A percentile compares a stretch with the other conserved stretches of the same genome.
phyloP scores from a whole-genome alignment of 2,113 vertebrate genomes.

The Mobula birostris region DNA sequence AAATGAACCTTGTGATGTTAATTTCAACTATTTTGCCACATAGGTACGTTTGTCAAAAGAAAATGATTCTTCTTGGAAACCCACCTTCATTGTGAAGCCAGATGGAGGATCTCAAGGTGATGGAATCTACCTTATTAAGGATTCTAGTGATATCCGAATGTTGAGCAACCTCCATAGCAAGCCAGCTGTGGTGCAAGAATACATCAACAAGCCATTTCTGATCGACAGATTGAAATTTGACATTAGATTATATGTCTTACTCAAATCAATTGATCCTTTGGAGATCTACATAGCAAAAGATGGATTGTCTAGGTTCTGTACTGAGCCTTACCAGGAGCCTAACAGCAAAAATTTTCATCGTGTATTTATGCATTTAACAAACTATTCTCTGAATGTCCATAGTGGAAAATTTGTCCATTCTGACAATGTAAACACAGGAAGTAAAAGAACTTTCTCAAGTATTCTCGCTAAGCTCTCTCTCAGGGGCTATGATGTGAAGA shows the following conservation, averaged over 20 bases:
- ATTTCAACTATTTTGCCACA: neutral
- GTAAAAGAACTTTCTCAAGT: constrained; percentile 91
- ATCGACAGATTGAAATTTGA: constrained; percentile 96
- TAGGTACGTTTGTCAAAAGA: constrained; percentile 79
- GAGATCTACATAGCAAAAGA: constrained; percentile 97
- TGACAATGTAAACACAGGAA: constrained; percentile 78
- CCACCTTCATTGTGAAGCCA: constrained; percentile 92
- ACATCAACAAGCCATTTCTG: constrained; percentile 83
- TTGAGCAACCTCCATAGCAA: constrained; percentile 64
- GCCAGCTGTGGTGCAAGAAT: constrained; percentile 87
- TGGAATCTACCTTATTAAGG: constrained; percentile 96
- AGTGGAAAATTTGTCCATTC: constrained; percentile 90
- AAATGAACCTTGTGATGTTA: neutral
- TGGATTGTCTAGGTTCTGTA: constrained; percentile 91
- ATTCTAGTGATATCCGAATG: constrained; percentile 71
- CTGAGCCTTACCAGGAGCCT: constrained; percentile 92
- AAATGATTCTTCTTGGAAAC: constrained; percentile 63
- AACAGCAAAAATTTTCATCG: constrained; percentile 82
- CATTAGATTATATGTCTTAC: constrained; percentile 87
- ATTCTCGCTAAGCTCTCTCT: constrained; percentile 76
- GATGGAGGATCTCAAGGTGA: constrained; percentile 92
- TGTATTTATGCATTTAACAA: constrained; percentile 95
- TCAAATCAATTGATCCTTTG: constrained; percentile 85
- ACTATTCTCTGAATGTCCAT: constrained; percentile 92
- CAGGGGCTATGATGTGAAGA: constrained; percentile 84